A percentile compares a stretch with the other conserved stretches of the same genome.
Evolutionary conservation across 1,140 invertebrate genomes (phyloP).

Genomic region (Littorina saxatilis): DNA sequence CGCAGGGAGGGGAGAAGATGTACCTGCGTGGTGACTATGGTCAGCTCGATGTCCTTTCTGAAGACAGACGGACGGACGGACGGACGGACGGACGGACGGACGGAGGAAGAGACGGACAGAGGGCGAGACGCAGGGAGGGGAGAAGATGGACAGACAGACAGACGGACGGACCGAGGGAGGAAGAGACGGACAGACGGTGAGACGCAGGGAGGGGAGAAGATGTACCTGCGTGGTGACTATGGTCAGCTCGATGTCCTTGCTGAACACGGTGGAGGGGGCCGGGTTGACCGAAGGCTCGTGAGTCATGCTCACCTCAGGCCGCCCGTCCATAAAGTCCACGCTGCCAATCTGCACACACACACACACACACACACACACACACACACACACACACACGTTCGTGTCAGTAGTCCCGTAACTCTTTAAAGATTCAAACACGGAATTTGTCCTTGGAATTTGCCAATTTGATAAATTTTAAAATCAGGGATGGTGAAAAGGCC

Average conservation of each 20-base stretch:
- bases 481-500: too few relatives aligned
- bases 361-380: slow-evolving; percentile 30
- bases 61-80: too few relatives aligned
- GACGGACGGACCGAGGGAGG: not conserved
- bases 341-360: slow-evolving; percentile 43
- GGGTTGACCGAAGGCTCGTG: not conserved
- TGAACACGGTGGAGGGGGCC: slow-evolving; percentile 11
- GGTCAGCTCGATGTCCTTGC: slow-evolving; percentile 36
- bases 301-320: slow-evolving; percentile 16
- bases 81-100: too few relatives aligned
- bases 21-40: too few relatives aligned
- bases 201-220: too few relatives aligned
- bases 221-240: slow-evolving; percentile 57
- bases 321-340: slow-evolving; percentile 41
- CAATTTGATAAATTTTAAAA: too few relatives aligned
- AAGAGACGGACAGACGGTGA: not conserved
- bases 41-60: too few relatives aligned
- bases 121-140: not conserved
- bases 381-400: not conserved
- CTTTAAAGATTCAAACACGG: too few relatives aligned
- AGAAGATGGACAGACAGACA: not conserved
- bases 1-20: too few relatives aligned
- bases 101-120: too few relatives aligned
- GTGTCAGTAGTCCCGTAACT: too few relatives aligned
- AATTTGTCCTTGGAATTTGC: too few relatives aligned